Conservation (phyloP, 1,140 invertebrate species). For the Leptonema lineaticorne region DNA sequence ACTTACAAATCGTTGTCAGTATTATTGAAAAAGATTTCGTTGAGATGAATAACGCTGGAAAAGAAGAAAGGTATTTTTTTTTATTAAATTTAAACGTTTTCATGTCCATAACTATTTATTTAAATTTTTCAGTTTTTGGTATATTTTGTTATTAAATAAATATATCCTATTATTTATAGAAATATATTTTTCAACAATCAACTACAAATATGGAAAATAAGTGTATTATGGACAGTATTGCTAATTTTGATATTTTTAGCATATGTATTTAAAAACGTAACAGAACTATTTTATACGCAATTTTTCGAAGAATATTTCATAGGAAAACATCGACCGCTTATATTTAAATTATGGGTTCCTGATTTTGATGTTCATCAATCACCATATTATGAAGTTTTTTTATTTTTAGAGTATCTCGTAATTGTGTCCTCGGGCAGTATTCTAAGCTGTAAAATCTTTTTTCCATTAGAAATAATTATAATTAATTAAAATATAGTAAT, state of each 20-base stretch:
- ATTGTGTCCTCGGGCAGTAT: neutral
- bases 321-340: neutral
- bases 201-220: slow-evolving; percentile 24
- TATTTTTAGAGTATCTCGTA: slow-evolving; percentile 1
- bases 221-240: neutral
- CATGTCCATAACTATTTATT: neutral
- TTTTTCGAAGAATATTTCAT: slow-evolving; percentile 19
- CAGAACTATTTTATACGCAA: slow-evolving; percentile 12
- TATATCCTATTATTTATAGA: slow-evolving; percentile 20
- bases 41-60: neutral
- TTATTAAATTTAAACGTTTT: neutral
- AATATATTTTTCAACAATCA: slow-evolving; percentile 29
- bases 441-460: neutral
- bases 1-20: slow-evolving; percentile 7
- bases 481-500: no score
- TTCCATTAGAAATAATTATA: no score
- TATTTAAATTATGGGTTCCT: slow-evolving; percentile 29
- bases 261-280: neutral
- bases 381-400: slow-evolving; percentile 26
- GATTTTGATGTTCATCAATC: slow-evolving; percentile 19
- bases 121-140: no score
- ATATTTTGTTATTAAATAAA: neutral
- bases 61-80: neutral
- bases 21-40: slow-evolving; percentile 24
- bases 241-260: neutral